These are phyloP conservation scores for Apodemus speciosus DNA, from an alignment of 2,113 vertebrate genomes.

Conservation along the genomic window DNA sequence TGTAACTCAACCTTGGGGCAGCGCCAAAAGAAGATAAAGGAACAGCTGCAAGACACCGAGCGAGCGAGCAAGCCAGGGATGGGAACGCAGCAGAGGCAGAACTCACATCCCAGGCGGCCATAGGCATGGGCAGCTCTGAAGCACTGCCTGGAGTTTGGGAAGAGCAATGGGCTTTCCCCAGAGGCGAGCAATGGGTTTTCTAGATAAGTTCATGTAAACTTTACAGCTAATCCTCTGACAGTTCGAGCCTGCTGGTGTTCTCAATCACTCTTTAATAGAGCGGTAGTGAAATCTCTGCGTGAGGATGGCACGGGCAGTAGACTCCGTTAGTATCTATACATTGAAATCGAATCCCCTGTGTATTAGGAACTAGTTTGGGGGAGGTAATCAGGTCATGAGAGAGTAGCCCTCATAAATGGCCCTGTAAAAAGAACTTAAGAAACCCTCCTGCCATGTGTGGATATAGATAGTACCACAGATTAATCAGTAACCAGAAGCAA, in stretches of 20 bases:
- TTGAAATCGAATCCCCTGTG: not conserved
- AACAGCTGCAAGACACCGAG: slow-evolving; percentile 69
- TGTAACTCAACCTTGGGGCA: not conserved
- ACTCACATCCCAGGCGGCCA: slow-evolving; percentile 29
- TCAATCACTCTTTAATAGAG: not conserved
- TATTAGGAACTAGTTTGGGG: not conserved
- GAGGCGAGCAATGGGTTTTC: not conserved
- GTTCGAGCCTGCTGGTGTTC: not conserved
- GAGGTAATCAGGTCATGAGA: not conserved
- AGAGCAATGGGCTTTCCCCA: not conserved
- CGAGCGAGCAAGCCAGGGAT: no score
- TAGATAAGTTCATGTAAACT: not conserved
- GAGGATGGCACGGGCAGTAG: not conserved
- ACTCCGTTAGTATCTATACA: not conserved
- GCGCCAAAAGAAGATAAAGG: slow-evolving; percentile 70
- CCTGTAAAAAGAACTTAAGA: not conserved
- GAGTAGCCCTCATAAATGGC: not conserved
- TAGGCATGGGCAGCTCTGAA: not conserved
- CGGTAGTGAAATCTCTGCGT: not conserved
- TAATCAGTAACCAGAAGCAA: not conserved
- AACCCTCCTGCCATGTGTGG: not conserved
- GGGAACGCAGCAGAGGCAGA: slow-evolving; percentile 46
- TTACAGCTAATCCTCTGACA: not conserved
- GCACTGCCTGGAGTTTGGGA: not conserved
- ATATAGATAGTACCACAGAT: not conserved